These are phyloP conservation scores for Trachelipus rathkii DNA, from an alignment of 1,140 invertebrate genomes.

Conservation along the genomic window DNA sequence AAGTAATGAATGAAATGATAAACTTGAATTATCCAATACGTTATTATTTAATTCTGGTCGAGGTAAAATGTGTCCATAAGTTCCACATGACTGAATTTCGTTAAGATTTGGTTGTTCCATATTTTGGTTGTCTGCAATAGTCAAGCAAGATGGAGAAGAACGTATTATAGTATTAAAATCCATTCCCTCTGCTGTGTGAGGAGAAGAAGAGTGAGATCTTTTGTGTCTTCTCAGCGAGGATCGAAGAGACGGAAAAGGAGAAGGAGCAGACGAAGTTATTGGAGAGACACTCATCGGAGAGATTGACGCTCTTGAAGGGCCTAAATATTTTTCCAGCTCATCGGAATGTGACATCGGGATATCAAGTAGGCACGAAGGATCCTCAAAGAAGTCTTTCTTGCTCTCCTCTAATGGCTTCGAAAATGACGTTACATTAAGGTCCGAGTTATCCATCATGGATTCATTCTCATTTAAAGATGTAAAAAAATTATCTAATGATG, in stretches of 20 bases:
- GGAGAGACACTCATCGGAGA: conserved; percentile 43
- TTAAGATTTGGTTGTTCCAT: not conserved
- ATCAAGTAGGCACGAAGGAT: conserved; percentile 30
- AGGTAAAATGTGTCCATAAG: conserved; percentile 37
- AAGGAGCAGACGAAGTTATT: conserved; percentile 31
- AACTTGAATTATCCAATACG: conserved; percentile 24
- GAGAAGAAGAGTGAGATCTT: conserved; percentile 34
- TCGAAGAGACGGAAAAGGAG: conserved; percentile 36
- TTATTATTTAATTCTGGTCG: conserved; percentile 39
- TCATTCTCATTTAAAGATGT: conserved; percentile 28
- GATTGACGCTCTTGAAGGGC: conserved; percentile 23
- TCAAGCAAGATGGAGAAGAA: conserved; percentile 37
- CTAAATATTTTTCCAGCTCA: conserved; percentile 26
- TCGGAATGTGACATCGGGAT: conserved; percentile 21
- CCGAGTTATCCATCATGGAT: conserved; percentile 24
- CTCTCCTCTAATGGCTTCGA: not conserved
- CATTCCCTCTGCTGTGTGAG: conserved; percentile 33
- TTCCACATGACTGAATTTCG: conserved; percentile 27
- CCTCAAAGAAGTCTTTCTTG: not conserved
- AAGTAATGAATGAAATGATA: conserved; percentile 29
- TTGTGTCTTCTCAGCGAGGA: conserved; percentile 38
- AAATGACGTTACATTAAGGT: conserved; percentile 14
- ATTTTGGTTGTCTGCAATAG: not conserved
- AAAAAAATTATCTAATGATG: conserved; percentile 34
- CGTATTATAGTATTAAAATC: conserved; percentile 40